Base-by-base conservation (phyloP, 2,888 invertebrate species). In the Drosophila fungiperda region DNA sequence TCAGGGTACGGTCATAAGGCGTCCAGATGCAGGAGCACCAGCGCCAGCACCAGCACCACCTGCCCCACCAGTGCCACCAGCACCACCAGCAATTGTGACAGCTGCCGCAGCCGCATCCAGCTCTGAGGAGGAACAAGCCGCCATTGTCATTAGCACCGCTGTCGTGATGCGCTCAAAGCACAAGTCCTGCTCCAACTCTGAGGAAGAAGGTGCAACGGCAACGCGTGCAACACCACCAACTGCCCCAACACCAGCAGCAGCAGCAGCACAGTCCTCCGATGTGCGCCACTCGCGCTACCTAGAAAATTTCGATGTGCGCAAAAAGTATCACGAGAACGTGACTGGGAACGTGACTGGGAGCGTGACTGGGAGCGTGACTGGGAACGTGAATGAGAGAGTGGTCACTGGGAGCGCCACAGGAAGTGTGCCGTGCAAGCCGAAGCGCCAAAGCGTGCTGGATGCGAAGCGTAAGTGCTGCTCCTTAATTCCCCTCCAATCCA, bases 251-350 rank as follows among this genome's bases (percentile, higher is more conserved):
- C n/a, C n/a, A 9, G 77, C 78, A 8, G 72, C 71, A 1, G 2
- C 57, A 38, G 12, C 59, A 32, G 23, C 66, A 4, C 54, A 55
- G 15, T 40, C 61, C 33, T 54, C 64, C n/a, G 88, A 87, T 60
- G 73, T 90, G 15, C 89, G 93, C 0, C 93, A 93, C 58, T 93
- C 93, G 1, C 88, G 92, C 11, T 93, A 93, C 54, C 82, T 93
- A 38, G 93, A 93, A 75, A 93, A 87, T 68, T 93, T 93, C 63
- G 93, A 93, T 74, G 92, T 93, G 48, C 92, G 92, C 42, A 91
- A 91, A 48, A 92, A 92, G 68, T 90, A 91, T 52, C 92, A 92
- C 38, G 93, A 92, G 61, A 91, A 92, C 61, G 82, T 91, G 26
- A 68, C 90, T 12, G 49, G 11, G 9, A 63, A 6, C 15, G 49